Percentiles rank a stretch among this genome's conserved stretches.
Conservation (phyloP, 2,797 vertebrate genomes). For the Sebastiscus albofasciatus region DNA sequence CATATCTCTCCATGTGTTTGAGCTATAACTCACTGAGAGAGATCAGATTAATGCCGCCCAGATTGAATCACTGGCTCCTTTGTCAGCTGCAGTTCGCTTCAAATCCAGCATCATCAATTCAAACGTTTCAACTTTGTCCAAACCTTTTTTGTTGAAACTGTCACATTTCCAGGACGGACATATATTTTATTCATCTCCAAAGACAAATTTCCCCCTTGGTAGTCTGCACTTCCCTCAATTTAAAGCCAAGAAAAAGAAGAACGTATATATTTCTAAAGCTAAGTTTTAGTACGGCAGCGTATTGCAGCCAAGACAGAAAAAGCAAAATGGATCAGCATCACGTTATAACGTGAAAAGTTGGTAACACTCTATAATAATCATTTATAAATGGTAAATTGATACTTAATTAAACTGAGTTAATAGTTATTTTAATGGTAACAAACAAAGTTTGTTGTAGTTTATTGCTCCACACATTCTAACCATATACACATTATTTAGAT, state of each 20-base stretch:
- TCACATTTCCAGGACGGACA: not conserved
- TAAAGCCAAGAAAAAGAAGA: not conserved
- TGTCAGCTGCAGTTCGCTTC: conserved; percentile 23
- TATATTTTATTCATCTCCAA: not conserved
- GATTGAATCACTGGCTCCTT: conserved; percentile 24
- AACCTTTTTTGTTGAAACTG: not conserved
- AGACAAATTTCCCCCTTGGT: not conserved
- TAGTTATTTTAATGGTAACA: no score
- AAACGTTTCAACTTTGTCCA: not conserved
- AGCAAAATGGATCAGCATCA: no score
- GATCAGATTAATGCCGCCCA: conserved; percentile 21
- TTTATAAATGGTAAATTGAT: no score
- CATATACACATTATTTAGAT: no score
- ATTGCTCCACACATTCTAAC: no score
- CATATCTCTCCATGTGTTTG: not conserved
- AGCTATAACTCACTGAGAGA: conserved; percentile 11
- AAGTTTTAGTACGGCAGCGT: no score
- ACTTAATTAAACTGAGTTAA: no score
- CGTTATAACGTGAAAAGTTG: no score
- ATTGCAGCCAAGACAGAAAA: no score
- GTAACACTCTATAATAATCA: no score
- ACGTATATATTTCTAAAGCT: no score
- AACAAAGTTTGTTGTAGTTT: no score
- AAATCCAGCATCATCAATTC: not conserved
- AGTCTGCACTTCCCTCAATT: not conserved